A percentile compares a stretch with the other conserved stretches of the same genome.
These are phyloP conservation scores for Pelvicachromis taeniatus DNA, from an alignment of 2,113 vertebrate species.

Conservation along the genomic window DNA sequence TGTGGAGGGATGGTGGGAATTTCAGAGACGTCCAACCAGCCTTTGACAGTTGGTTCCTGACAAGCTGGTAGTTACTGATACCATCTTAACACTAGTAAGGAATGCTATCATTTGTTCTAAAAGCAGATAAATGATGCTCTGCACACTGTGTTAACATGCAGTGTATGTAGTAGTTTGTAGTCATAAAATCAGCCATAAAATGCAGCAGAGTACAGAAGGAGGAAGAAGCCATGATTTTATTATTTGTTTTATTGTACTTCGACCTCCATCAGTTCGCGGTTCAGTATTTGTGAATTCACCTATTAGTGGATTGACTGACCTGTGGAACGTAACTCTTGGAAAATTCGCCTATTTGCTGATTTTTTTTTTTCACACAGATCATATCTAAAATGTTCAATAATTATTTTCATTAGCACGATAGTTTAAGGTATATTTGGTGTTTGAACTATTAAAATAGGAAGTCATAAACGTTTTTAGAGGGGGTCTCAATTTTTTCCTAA, in stretches of 20 bases:
- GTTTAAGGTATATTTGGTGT: background rate
- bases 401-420: background rate
- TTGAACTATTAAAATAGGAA: background rate
- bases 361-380: background rate
- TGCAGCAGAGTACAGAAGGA: background rate
- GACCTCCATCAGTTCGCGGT: fast-evolving
- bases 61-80: background rate
- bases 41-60: background rate
- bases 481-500: no score
- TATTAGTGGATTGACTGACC: background rate
- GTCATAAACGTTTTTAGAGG: background rate
- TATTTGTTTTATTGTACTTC: fast-evolving
- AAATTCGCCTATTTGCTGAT: background rate
- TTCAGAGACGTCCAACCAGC: background rate
- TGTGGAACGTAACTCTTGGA: background rate
- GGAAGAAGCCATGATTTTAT: background rate
- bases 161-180: background rate
- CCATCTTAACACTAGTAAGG: background rate
- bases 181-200: background rate
- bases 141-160: background rate
- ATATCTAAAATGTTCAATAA: background rate
- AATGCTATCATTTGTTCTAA: background rate
- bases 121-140: background rate
- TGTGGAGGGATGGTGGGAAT: background rate
- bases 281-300: background rate